Conservation (phyloP, 2,113 vertebrate genomes). For the Uropsilus gracilis region DNA sequence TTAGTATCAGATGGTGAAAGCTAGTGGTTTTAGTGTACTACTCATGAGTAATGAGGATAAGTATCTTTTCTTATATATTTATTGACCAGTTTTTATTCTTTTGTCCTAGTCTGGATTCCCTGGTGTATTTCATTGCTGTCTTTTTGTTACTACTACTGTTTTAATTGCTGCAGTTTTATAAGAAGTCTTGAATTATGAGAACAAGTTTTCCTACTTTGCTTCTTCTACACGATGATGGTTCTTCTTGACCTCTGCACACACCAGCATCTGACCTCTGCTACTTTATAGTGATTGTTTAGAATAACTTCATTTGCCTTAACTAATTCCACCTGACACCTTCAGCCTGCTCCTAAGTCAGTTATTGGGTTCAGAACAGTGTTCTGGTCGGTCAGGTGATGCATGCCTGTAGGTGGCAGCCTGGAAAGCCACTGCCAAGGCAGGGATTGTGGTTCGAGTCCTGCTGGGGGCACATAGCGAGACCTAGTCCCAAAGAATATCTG, state of each 20-base stretch:
- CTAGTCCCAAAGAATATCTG: too few relatives aligned
- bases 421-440: too few relatives aligned
- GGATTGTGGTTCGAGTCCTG: too few relatives aligned
- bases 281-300: neutral
- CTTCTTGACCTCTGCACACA: neutral
- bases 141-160: neutral
- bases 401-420: too few relatives aligned
- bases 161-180: neutral
- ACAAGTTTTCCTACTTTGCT: neutral
- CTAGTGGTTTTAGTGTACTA: neutral
- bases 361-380: neutral
- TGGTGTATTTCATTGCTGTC: neutral
- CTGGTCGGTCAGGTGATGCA: too few relatives aligned
- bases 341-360: neutral
- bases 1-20: neutral
- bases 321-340: neutral
- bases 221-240: neutral
- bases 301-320: neutral
- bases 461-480: too few relatives aligned
- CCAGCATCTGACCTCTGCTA: neutral
- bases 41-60: neutral
- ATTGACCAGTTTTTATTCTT: neutral
- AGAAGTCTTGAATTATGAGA: neutral
- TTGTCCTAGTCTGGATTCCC: neutral
- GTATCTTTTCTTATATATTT: neutral